Evolutionary conservation across 2,797 vertebrate genomes (phyloP).

Genomic region (Stomatorhinus walkeri): DNA sequence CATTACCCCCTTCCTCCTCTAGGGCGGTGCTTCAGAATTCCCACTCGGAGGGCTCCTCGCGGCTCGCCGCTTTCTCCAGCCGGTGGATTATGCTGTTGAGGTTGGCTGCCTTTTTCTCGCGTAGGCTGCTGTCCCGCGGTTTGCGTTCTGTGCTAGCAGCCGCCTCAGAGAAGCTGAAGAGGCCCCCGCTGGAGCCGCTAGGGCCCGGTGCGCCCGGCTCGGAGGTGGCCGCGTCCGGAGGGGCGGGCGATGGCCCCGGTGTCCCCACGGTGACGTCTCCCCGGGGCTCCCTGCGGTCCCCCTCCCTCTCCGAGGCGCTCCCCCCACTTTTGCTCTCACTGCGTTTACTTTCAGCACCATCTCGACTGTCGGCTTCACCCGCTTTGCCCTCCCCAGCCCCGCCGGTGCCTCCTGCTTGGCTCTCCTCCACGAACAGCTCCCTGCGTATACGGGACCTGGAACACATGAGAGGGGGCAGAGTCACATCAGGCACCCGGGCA

Average conservation of each 20-base stretch:
- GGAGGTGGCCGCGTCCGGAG: slow-evolving; percentile 75
- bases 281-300: slow-evolving; percentile 56
- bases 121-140: slow-evolving; percentile 72
- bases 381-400: slow-evolving; percentile 71
- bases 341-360: slow-evolving; percentile 80
- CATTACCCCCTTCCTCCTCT: not conserved
- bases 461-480: not conserved
- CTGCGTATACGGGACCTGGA: slow-evolving; percentile 91
- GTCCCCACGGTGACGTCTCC: slow-evolving; percentile 55
- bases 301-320: slow-evolving; percentile 53
- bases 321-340: slow-evolving; percentile 48
- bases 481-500: not conserved
- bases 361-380: slow-evolving; percentile 90
- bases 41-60: slow-evolving; percentile 88
- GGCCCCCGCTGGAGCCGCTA: slow-evolving; percentile 54
- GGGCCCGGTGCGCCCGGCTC: slow-evolving; percentile 72
- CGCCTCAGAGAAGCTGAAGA: slow-evolving; percentile 79
- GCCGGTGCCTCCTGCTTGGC: slow-evolving; percentile 66
- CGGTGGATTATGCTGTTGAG: slow-evolving; percentile 98
- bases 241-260: slow-evolving; percentile 64
- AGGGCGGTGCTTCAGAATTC: slow-evolving; percentile 66
- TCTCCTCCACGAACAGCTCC: slow-evolving; percentile 98
- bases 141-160: slow-evolving; percentile 55
- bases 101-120: slow-evolving; percentile 77
- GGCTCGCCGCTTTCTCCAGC: slow-evolving; percentile 95